Conservation (phyloP, 1,140 invertebrate species). For the Scaptomyza hsui region DNA sequence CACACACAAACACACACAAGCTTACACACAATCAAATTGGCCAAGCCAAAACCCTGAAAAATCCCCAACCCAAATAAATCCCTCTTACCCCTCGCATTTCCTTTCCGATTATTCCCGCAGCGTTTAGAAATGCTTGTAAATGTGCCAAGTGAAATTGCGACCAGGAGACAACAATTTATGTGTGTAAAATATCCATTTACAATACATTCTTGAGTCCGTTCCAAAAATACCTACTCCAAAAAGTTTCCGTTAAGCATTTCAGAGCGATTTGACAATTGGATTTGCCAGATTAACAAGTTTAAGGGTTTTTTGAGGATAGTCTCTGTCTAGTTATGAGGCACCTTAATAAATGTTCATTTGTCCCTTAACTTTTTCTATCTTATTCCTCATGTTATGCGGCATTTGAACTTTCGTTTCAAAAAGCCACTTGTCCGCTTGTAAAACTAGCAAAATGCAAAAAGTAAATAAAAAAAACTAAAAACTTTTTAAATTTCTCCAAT, state of each 20-base stretch:
- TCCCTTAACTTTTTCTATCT: too few species aligned
- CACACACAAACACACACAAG: constrained; percentile 9
- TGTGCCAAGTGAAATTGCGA: constrained; percentile 65
- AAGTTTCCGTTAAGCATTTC: constrained; percentile 30
- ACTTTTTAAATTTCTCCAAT: constrained; percentile 75
- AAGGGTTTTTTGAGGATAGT: background rate
- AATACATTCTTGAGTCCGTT: constrained; percentile 65
- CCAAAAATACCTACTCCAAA: constrained; percentile 40
- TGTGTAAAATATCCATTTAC: constrained; percentile 68
- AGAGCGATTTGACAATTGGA: constrained; percentile 64
- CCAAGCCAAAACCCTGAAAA: constrained; percentile 23
- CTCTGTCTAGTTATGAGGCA: too few species aligned
- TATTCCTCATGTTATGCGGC: too few species aligned
- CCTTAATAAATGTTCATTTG: too few species aligned
- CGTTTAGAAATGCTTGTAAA: constrained; percentile 51
- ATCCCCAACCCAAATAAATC: background rate
- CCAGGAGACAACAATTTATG: constrained; percentile 59
- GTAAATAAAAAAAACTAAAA: constrained; percentile 32
- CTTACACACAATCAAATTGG: constrained; percentile 60
- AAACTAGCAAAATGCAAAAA: constrained; percentile 6
- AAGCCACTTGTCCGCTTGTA: background rate
- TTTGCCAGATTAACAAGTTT: constrained; percentile 31
- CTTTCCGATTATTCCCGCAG: constrained; percentile 3
- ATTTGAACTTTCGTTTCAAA: constrained; percentile 1
- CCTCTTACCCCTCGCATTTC: background rate